Percentiles rank a stretch among this genome's conserved stretches.
Evolutionary conservation across 2,797 vertebrate genomes (phyloP).

Genomic region (Dallia pectoralis): DNA sequence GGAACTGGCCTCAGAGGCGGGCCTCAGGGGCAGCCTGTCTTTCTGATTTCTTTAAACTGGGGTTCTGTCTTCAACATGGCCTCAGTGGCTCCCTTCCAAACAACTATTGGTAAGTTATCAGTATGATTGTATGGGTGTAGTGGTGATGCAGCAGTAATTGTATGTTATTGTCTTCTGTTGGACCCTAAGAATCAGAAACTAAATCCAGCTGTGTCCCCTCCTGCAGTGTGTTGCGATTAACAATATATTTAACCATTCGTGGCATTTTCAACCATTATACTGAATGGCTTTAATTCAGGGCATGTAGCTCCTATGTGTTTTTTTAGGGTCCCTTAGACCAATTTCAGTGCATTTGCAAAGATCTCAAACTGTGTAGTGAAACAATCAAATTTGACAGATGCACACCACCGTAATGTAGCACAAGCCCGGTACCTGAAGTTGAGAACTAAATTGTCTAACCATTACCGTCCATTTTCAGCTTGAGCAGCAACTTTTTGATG

Average conservation of each 20-base stretch:
- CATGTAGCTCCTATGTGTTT: background rate
- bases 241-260: too few species aligned
- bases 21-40: too few species aligned
- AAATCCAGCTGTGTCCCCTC: background rate
- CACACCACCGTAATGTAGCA: conserved; percentile 55
- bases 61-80: too few species aligned
- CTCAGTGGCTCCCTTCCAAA: too few species aligned
- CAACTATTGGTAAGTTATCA: too few species aligned
- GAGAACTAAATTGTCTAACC: conserved; percentile 29
- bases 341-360: conserved; percentile 41
- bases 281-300: background rate
- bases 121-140: too few species aligned
- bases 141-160: background rate
- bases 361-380: conserved; percentile 20
- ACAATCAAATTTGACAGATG: conserved; percentile 43
- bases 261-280: background rate
- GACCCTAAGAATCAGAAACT: background rate
- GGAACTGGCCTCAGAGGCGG: conserved; percentile 61
- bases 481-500: conserved; percentile 6
- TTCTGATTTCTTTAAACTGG: too few species aligned
- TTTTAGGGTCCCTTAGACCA: background rate
- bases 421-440: conserved; percentile 34
- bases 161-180: background rate
- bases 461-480: background rate
- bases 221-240: background rate